Conservation (phyloP, 2,113 vertebrate species). For the Thryonomys swinderianus region DNA sequence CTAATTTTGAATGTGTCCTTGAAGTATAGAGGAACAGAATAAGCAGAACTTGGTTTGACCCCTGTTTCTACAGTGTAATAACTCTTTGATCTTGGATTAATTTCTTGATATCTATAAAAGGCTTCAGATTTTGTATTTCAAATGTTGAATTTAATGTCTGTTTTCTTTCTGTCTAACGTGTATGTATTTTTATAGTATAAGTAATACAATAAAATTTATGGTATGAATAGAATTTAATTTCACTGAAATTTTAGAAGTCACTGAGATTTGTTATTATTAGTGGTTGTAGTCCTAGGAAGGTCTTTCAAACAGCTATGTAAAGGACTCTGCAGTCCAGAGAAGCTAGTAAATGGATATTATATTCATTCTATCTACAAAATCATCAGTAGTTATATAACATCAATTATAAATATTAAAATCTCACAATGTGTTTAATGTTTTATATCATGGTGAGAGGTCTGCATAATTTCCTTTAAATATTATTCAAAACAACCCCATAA, state of each 20-base stretch:
- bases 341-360: background rate
- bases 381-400: background rate
- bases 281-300: background rate
- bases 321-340: background rate
- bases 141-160: background rate
- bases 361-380: background rate
- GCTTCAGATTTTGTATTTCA: background rate
- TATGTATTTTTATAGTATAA: background rate
- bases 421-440: background rate
- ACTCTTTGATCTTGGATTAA: background rate
- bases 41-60: background rate
- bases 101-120: background rate
- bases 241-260: background rate
- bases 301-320: background rate
- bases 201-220: background rate
- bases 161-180: background rate
- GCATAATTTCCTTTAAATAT: background rate
- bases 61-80: background rate
- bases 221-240: background rate
- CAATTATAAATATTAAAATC: background rate
- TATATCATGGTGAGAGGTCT: background rate
- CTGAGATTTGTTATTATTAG: background rate
- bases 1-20: background rate
- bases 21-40: fast-evolving
- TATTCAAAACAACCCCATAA: background rate